A percentile compares a stretch with the other conserved stretches of the same genome.
These are phyloP conservation scores for Phoeniculus purpureus DNA, from an alignment of 2,797 vertebrate species.

Conservation along the genomic window DNA sequence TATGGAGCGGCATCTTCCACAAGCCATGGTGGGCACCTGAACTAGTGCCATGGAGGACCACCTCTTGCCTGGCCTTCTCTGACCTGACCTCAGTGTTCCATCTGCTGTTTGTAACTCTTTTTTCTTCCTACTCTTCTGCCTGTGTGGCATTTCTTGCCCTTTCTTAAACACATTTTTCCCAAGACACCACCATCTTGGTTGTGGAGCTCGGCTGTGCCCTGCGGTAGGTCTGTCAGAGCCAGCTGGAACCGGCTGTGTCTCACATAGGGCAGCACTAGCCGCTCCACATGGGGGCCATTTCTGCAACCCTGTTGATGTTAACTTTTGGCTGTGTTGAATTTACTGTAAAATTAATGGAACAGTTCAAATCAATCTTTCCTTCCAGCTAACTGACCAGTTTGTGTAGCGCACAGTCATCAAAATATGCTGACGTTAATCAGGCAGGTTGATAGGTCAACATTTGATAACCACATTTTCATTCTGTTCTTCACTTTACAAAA, in stretches of 20 bases:
- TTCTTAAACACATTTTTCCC: background rate
- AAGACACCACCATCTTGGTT: background rate
- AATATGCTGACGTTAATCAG: rapidly evolving
- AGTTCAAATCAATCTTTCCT: background rate
- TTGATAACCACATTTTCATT: background rate
- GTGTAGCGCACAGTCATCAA: background rate
- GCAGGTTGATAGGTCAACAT: background rate
- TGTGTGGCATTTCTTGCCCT: rapidly evolving
- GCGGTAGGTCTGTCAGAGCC: rapidly evolving
- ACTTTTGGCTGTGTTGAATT: background rate
- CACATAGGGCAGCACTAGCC: rapidly evolving
- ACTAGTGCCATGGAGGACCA: background rate
- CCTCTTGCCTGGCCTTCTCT: background rate
- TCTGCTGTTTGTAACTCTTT: background rate
- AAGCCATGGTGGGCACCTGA: no score
- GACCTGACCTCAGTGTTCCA: no score
- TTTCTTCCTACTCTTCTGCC: background rate
- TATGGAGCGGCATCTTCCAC: rapidly evolving
- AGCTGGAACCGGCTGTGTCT: background rate
- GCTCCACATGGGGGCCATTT: rapidly evolving
- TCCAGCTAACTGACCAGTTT: background rate
- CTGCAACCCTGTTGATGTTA: background rate
- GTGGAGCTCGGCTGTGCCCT: background rate
- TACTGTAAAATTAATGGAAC: background rate
- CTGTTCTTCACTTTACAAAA: background rate